Percentiles rank a stretch among this genome's conserved stretches.
These are phyloP conservation scores for Ceramica pisi DNA, from an alignment of 2,888 invertebrate genomes.

Conservation along the genomic window DNA sequence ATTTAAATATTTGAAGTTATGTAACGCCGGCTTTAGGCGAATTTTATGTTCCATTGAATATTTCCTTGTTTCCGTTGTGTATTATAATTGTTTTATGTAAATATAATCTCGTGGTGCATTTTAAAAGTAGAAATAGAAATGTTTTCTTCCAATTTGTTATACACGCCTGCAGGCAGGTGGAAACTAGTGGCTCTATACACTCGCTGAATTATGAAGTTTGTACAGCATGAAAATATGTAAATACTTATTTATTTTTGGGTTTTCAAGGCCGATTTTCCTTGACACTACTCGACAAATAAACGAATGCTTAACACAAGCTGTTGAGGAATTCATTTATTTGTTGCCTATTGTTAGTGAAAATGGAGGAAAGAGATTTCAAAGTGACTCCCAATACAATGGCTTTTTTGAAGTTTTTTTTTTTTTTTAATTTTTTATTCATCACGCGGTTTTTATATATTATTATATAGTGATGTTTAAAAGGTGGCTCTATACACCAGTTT, in stretches of 20 bases:
- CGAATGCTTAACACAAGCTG: not conserved
- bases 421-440: not conserved
- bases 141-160: slow-evolving; percentile 50
- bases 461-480: not conserved
- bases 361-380: not conserved
- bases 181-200: slow-evolving; percentile 8
- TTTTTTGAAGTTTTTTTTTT: not conserved
- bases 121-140: slow-evolving; percentile 30
- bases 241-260: not conserved
- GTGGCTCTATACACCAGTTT: slow-evolving; percentile 12
- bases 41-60: slow-evolving; percentile 7
- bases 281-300: not conserved
- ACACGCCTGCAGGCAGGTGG: slow-evolving; percentile 65
- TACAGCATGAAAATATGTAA: slow-evolving; percentile 12
- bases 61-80: slow-evolving; percentile 25
- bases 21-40: not conserved
- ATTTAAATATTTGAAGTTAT: slow-evolving; percentile 5
- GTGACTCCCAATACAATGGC: not conserved
- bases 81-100: slow-evolving; percentile 36
- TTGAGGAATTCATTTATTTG: not conserved
- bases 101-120: slow-evolving; percentile 51
- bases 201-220: slow-evolving; percentile 14
- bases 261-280: not conserved
- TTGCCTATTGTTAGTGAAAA: not conserved
- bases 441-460: not conserved